Base-by-base conservation (phyloP, 2,113 vertebrate genomes). In the Numenius arquata region DNA sequence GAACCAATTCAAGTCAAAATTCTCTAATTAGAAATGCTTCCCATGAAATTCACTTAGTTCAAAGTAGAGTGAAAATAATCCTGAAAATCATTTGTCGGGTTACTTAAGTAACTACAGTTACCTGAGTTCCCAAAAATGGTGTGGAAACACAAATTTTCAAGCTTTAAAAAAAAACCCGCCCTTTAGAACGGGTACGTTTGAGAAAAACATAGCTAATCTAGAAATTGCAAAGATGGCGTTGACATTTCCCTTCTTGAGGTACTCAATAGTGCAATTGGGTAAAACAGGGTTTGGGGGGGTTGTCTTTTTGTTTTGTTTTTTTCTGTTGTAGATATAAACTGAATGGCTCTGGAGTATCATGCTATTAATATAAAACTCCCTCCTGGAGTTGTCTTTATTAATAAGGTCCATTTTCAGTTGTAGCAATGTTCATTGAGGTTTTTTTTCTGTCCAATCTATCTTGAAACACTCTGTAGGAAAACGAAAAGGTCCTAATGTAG, bases 201-300 rank as follows among this genome's bases (percentile, higher is more conserved):
- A 87, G 36, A 68, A 83, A 67, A 92, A 45, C 8, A 0, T 56
- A 75, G 14, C 27, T 86, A 88, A 88, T 80, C 59, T 91, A 88
- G 75, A 95, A 95, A 82, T 89, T 16, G 14, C 78, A 53, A 93
- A 94, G 73, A 38, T 70, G 52, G 27, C 21, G 11, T 96, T 85
- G n/a, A 74, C 55, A 52, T 78, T 93, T 94, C 52, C 87, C 61
- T 94, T 97, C 96, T 96, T 96, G 97, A 98, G 97, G 98, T 98
- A 98, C 98, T 98, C 97, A 98, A 92, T 97, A 98, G 97, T 98
- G 97, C 97, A 97, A 76, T 97, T 98, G 97, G 94, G 97, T 98
- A 97, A 97, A 95, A 98, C 96, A 97, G 97, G 95, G 94, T 97
- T 97, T 85, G 77, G 43, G 77, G 48, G 12, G 2, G 47, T 72